Evolutionary conservation across 1,140 invertebrate species (phyloP).

Genomic region (Cherax quadricarinatus): DNA sequence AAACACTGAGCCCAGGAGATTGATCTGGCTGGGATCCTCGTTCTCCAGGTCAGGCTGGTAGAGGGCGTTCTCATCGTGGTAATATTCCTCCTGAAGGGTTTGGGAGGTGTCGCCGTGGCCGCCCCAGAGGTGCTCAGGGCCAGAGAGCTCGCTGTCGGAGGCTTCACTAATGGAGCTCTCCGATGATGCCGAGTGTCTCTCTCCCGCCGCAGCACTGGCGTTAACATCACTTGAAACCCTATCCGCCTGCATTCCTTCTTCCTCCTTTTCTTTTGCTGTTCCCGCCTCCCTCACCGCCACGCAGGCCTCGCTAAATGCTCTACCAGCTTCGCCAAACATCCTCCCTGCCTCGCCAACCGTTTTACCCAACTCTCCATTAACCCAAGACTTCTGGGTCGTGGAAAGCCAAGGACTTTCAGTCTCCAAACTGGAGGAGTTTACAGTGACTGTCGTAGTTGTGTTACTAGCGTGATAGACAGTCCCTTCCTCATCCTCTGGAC

Average conservation of each 20-base stretch:
- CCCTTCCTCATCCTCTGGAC: too few relatives aligned
- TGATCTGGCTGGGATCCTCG: not conserved
- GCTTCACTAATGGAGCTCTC: not conserved
- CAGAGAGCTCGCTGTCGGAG: not conserved
- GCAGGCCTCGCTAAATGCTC: too few relatives aligned
- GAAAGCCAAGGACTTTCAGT: too few relatives aligned
- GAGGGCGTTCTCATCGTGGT: not conserved
- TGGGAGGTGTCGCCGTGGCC: not conserved
- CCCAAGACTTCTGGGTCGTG: not conserved
- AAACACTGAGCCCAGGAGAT: not conserved
- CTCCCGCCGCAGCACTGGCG: not conserved
- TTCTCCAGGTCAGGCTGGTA: not conserved
- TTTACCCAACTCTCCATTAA: not conserved
- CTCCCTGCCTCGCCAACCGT: not conserved
- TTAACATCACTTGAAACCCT: too few relatives aligned
- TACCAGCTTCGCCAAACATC: not conserved
- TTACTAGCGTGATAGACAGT: too few relatives aligned
- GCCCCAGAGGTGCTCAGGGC: not conserved
- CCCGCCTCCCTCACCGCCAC: not conserved
- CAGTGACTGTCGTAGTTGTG: too few relatives aligned
- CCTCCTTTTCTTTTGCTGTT: not conserved
- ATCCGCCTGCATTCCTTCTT: not conserved
- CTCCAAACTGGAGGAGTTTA: too few relatives aligned
- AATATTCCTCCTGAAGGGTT: not conserved
- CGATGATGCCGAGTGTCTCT: not conserved